A percentile compares a stretch with the other conserved stretches of the same genome.
Evolutionary conservation across 2,113 vertebrate genomes (phyloP).

Genomic region (Pluvialis apricaria): DNA sequence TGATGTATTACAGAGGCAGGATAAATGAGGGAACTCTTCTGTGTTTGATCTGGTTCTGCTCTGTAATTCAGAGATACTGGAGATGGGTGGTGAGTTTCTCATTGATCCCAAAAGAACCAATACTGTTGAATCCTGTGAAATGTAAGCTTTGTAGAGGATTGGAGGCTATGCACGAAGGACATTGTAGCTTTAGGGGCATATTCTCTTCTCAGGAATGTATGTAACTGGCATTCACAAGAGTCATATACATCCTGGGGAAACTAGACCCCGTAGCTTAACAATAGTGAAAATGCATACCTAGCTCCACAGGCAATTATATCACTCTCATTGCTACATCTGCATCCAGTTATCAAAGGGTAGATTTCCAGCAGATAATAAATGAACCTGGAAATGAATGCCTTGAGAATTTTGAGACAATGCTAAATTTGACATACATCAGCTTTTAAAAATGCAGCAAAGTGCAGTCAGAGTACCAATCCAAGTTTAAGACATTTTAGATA

Average conservation of each 20-base stretch:
- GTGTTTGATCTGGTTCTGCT: constrained; percentile 25
- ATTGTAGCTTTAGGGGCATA: constrained; percentile 39
- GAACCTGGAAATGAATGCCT: not conserved
- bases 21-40: constrained; percentile 31
- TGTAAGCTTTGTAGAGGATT: constrained; percentile 36
- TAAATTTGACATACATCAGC: not conserved
- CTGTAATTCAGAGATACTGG: constrained; percentile 47
- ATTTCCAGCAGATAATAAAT: constrained; percentile 23
- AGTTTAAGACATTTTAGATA: not conserved
- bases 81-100: constrained; percentile 34
- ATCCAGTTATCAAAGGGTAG: constrained; percentile 22
- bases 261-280: constrained; percentile 25
- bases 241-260: constrained; percentile 17
- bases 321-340: not conserved
- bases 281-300: constrained; percentile 42
- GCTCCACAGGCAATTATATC: constrained; percentile 31
- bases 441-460: not conserved
- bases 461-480: not conserved
- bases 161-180: constrained; percentile 36
- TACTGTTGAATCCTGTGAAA: constrained; percentile 46
- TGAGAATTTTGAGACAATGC: constrained; percentile 19
- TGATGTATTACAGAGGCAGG: constrained; percentile 7
- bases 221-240: constrained; percentile 34
- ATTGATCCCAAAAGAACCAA: constrained; percentile 42
- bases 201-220: constrained; percentile 20